Percentiles rank a stretch among this genome's conserved stretches.
Evolutionary conservation across 2,888 invertebrate species (phyloP).

Genomic region (Trissolcus brochymenae): DNA sequence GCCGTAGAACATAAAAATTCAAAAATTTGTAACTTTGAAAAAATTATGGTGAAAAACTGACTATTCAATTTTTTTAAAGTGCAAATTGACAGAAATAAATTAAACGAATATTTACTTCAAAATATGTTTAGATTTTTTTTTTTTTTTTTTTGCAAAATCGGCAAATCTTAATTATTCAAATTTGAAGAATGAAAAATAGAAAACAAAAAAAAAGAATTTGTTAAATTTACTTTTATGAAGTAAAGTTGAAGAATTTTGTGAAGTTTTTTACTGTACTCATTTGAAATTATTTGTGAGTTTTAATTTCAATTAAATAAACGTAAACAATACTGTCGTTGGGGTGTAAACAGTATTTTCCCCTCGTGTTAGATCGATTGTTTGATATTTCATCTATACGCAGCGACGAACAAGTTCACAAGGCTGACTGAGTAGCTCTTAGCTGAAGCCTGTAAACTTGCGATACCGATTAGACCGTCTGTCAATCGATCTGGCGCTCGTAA

Average conservation of each 20-base stretch:
- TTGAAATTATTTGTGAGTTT: background rate
- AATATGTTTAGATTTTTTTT: too few species aligned
- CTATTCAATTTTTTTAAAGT: too few species aligned
- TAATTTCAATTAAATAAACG: conserved; percentile 13
- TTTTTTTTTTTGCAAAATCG: too few species aligned
- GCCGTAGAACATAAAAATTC: conserved; percentile 16
- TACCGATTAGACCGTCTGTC: conserved; percentile 56
- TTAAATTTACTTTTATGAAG: too few species aligned
- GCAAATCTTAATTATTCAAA: too few species aligned
- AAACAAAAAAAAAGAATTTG: too few species aligned
- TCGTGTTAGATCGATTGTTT: conserved; percentile 34
- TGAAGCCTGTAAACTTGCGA: conserved; percentile 58
- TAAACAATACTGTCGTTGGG: conserved; percentile 16
- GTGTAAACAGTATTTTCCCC: conserved; percentile 20
- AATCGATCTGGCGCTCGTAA: conserved; percentile 55
- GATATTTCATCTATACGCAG: conserved; percentile 45
- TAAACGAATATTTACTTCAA: too few species aligned
- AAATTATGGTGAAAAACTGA: too few species aligned
- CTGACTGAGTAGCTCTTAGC: conserved; percentile 47
- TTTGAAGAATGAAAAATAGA: too few species aligned
- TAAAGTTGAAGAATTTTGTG: too few species aligned
- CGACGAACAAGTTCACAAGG: conserved; percentile 40
- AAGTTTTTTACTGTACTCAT: too few species aligned
- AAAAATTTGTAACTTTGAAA: background rate
- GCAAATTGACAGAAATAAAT: too few species aligned